A percentile compares a stretch with the other conserved stretches of the same genome.
Evolutionary conservation across 2,888 invertebrate species (phyloP).

Genomic region (Tetranychus piercei): DNA sequence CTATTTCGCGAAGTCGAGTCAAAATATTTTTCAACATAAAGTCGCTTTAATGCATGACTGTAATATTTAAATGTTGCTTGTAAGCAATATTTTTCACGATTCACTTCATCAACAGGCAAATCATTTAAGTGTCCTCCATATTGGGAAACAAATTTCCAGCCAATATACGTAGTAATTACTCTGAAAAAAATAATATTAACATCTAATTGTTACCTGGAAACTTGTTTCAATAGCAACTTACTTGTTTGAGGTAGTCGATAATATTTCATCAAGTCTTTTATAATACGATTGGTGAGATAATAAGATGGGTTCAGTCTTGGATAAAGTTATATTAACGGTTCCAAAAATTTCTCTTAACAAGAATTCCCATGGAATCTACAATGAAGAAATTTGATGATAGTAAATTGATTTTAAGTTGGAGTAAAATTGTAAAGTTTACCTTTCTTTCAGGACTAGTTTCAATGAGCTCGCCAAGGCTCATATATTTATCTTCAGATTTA

Average conservation of each 20-base stretch:
- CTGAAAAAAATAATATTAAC: not conserved
- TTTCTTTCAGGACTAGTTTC: not conserved
- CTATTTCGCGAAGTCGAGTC: not conserved
- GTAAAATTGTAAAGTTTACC: not conserved
- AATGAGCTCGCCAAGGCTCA: not conserved
- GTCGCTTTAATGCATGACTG: slow-evolving; percentile 4
- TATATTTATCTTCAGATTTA: not conserved
- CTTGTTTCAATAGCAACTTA: slow-evolving; percentile 36
- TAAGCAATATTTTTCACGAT: not conserved
- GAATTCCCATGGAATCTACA: not conserved
- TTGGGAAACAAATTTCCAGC: not conserved
- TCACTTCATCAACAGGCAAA: not conserved
- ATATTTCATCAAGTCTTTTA: not conserved
- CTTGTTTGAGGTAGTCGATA: slow-evolving; percentile 39
- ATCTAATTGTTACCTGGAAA: not conserved
- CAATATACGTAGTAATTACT: slow-evolving; percentile 5
- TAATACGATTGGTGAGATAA: not conserved
- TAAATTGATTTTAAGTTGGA: not conserved
- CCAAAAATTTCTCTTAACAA: not conserved
- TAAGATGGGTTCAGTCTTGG: not conserved
- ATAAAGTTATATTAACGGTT: not conserved
- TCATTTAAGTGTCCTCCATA: slow-evolving; percentile 3
- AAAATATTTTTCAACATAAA: slow-evolving; percentile 9
- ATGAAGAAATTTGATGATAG: not conserved
- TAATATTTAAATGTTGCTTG: not conserved